Conservation (phyloP, 1,140 invertebrate genomes). For the Eumeta japonica region DNA sequence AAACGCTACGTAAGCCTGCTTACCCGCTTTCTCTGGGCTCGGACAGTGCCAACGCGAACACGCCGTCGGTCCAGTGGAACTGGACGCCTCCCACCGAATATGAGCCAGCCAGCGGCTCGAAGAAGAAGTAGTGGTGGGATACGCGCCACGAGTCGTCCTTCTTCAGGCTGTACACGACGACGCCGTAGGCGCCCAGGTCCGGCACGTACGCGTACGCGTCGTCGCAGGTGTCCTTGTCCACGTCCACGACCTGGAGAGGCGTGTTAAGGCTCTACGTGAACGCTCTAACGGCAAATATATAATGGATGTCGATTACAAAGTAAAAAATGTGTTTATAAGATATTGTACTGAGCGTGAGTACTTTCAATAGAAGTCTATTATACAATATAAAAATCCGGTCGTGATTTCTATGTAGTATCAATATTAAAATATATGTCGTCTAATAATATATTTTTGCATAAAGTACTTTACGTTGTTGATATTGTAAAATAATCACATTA, state of each 20-base stretch:
- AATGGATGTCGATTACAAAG: no score
- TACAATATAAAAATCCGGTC: slow-evolving; percentile 2
- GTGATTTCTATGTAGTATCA: no score
- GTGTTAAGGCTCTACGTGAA: no score
- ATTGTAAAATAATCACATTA: no score
- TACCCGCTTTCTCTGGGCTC: slow-evolving; percentile 58
- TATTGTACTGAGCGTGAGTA: no score
- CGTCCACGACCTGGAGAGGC: slow-evolving; percentile 62
- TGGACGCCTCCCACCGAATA: slow-evolving; percentile 69
- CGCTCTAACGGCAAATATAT: no score
- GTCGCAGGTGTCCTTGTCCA: slow-evolving; percentile 66
- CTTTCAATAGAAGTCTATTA: no score
- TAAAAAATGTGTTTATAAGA: no score
- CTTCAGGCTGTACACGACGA: slow-evolving; percentile 73
- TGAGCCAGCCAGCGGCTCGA: slow-evolving; percentile 72
- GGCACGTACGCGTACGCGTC: slow-evolving; percentile 73
- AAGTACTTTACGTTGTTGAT: no score
- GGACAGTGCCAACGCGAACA: slow-evolving; percentile 69
- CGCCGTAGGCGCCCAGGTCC: slow-evolving; percentile 69
- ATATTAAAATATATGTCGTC: no score
- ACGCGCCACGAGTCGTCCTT: slow-evolving; percentile 74
- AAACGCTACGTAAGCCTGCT: no score
- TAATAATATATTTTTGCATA: no score
- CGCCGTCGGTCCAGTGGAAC: slow-evolving; percentile 78
- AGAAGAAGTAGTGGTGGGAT: slow-evolving; percentile 78